These are phyloP conservation scores for Cryptops parisi DNA, from an alignment of 2,888 invertebrate genomes.

Conservation along the genomic window DNA sequence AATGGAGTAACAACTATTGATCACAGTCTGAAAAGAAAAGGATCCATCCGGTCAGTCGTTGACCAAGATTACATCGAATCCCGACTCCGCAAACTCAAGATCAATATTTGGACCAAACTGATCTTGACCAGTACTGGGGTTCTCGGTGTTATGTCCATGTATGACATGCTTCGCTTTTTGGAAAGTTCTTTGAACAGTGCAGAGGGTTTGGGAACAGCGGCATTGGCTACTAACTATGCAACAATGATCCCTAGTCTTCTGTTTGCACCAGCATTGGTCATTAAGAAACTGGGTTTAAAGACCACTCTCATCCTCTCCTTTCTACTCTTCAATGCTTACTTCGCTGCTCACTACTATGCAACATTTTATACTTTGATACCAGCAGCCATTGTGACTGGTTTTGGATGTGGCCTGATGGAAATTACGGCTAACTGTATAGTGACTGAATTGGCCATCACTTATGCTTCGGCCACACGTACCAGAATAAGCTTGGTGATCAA, in stretches of 20 bases:
- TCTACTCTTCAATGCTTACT: neutral
- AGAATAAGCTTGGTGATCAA: neutral
- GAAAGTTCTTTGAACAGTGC: neutral
- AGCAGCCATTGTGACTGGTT: constrained; percentile 8
- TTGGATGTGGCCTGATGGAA: neutral
- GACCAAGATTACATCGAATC: neutral
- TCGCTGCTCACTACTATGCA: constrained; percentile 12
- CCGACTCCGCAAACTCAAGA: neutral
- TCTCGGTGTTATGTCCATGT: neutral
- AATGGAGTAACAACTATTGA: neutral
- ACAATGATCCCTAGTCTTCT: neutral
- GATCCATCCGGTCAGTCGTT: too few species aligned
- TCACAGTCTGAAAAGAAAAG: neutral
- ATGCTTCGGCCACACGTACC: neutral
- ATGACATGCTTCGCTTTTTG: neutral
- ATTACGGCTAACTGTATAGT: neutral
- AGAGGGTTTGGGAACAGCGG: neutral
- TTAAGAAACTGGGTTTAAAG: neutral
- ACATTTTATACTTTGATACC: constrained; percentile 14
- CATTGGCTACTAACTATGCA: constrained; percentile 1
- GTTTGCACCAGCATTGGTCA: neutral
- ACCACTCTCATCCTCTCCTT: neutral
- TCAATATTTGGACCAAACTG: neutral
- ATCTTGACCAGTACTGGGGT: neutral
- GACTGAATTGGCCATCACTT: neutral